Conservation (phyloP, 2,888 invertebrate species). For the Drosophila maculinotata region DNA sequence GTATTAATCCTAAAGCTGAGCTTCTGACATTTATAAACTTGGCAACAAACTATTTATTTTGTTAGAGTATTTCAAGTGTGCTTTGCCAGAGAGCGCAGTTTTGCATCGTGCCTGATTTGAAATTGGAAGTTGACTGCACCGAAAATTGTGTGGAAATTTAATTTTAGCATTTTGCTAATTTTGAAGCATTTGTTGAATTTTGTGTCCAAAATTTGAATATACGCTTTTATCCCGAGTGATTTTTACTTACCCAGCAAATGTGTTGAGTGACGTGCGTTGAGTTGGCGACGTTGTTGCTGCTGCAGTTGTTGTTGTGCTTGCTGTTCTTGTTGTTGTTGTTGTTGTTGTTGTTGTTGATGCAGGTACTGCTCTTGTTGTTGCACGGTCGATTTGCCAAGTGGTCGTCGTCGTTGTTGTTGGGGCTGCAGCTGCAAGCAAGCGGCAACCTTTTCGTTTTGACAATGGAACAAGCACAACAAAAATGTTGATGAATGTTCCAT, state of each 20-base stretch:
- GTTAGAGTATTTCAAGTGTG: slow-evolving; percentile 32
- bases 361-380: slow-evolving; percentile 31
- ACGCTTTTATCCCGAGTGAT: not conserved
- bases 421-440: slow-evolving; percentile 65
- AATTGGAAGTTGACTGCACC: slow-evolving; percentile 22
- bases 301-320: slow-evolving; percentile 18
- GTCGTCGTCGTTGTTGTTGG: slow-evolving; percentile 52
- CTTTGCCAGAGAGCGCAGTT: not conserved
- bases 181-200: slow-evolving; percentile 17
- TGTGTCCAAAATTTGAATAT: not conserved
- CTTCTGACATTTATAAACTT: too few species aligned
- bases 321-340: slow-evolving; percentile 19
- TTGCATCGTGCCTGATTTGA: slow-evolving; percentile 13
- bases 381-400: slow-evolving; percentile 28
- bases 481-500: slow-evolving; percentile 80
- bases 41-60: too few species aligned
- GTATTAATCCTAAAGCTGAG: too few species aligned
- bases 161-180: slow-evolving; percentile 44
- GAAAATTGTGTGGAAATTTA: slow-evolving; percentile 47
- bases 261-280: slow-evolving; percentile 33
- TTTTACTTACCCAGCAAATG: slow-evolving; percentile 62
- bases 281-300: slow-evolving; percentile 22
- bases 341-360: slow-evolving; percentile 27
- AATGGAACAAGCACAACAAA: slow-evolving; percentile 76
- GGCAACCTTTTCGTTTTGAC: slow-evolving; percentile 66